Base-by-base conservation (phyloP, 2,888 invertebrate genomes). In the Amaurobius ferox region DNA sequence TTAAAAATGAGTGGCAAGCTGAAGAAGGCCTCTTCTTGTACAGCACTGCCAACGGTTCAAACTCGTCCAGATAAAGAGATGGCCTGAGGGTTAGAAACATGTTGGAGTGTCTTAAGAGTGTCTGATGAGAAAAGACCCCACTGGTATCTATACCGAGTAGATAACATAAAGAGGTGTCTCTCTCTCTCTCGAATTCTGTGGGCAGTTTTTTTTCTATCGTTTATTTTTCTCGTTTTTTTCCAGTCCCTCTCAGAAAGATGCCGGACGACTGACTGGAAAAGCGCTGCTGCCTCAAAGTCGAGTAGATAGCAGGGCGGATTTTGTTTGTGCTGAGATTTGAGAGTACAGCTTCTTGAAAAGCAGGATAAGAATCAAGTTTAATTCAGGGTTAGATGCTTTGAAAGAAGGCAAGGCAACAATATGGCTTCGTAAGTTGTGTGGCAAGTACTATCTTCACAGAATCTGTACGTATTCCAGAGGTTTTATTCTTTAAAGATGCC, bases 161-260 rank as follows among this genome's bases (percentile, higher is more conserved):
- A 80, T 80, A 80, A 80, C 73, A 28, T 39, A 67, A 61, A 80
- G 67, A 80, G 73, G 67, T 80, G 79, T 79, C 79, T 79, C 66
- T 30, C 29, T 62, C 19, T 39, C 9, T 26, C 48, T 48, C 32
- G 23, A n/a, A 13, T 11, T 55, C 16, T 29, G 72, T 55, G 19
- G 11, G 44, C 23, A 13, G 13, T 28, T 28, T 72, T 72, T 61
- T 72, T 7, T 29, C 28, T 13, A 55, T 1, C 16, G 19, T n/a
- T 3, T 55, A 23, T 55, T 23, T 35, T 44, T 5, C n/a, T 44
- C 11, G 19, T 23, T 5, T 19, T 55, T 55, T 16, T 16, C n/a
- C 11, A 16, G 44, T 11, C 2, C n/a, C 44, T 44, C 44, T 44
- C 44, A 44, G 11, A 16, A 44, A 11, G 44, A 44, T 44, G 6